A percentile compares a stretch with the other conserved stretches of the same genome.
phyloP scores from a whole-genome alignment of 2,113 vertebrate genomes.

The Heterotilapia buettikoferi region DNA sequence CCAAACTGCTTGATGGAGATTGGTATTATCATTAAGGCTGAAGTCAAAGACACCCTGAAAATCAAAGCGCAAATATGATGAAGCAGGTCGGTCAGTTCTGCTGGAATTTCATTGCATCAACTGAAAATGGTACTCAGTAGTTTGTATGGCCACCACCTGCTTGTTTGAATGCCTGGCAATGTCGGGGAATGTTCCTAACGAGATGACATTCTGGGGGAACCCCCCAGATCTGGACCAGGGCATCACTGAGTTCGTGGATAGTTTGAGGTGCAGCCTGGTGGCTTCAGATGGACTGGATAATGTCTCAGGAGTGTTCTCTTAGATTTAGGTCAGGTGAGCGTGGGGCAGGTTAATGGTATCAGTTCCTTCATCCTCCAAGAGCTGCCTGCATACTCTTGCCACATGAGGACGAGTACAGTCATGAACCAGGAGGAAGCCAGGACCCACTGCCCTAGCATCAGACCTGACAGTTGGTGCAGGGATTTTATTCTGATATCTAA shows the following conservation, averaged over 20 bases:
- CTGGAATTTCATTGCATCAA: not conserved
- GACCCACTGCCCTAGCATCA: not conserved
- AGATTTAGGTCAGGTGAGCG: not conserved
- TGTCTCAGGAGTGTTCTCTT: not conserved
- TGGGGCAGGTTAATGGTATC: not conserved
- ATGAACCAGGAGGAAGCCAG: not conserved
- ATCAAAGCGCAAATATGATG: not conserved
- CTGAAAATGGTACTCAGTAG: not conserved
- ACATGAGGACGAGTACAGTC: not conserved
- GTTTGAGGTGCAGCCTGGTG: not conserved
- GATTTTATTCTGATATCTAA: not conserved
- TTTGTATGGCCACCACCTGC: not conserved
- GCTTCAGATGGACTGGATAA: not conserved
- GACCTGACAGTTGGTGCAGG: not conserved
- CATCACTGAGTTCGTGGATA: not conserved
- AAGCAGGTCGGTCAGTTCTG: not conserved
- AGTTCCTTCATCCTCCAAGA: not conserved
- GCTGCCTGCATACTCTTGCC: not conserved
- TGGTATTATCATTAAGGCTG: not conserved
- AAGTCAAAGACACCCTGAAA: not conserved
- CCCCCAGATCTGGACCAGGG: not conserved
- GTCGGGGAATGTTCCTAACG: accelerated
- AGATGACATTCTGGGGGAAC: accelerated
- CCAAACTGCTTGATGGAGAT: not conserved
- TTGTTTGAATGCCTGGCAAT: not conserved